Evolutionary conservation across 2,113 vertebrate species (phyloP), one percentile per base, ranked within the genome.

Genomic region (Onychorhynchus coronatus): DNA sequence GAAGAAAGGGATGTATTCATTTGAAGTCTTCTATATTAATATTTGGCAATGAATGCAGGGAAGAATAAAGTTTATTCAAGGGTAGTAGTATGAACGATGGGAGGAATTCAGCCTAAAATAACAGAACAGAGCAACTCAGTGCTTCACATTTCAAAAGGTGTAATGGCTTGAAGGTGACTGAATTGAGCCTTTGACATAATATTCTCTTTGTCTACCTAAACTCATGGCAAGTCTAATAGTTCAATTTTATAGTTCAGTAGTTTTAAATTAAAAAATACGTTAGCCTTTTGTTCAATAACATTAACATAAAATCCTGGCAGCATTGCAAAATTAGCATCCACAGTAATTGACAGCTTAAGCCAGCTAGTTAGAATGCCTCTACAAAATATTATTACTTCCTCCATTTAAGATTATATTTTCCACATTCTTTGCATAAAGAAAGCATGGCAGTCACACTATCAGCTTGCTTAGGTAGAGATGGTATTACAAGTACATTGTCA

Each of bases 211-310:
- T 96, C 93, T 87, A 93, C 85, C 92, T 96, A 95, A 97, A 94
- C 58, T 85, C 68, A 65, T 77, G 50, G 56, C 85, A 97, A 95
- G 63, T 91, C 93, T 97, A 97, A 97, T 95, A 94, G 93, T 96
- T 96, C 92, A 95, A 96, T 97, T 97, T 97, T 97, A 97, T 97
- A 97, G 94, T 87, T 97, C 96, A 96, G 92, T 96, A 97, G 89
- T 96, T 96, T 96, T 97, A 96, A 97, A 97, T 97, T 97, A 94
- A 97, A 97, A 97, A 96, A 91, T 97, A 96, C 66, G 96, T 96
- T 75, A 96, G 81, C 76, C 59, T 96, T 97, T 97, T 95, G 95
- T 95, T 97, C 92, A 97, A 92, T 93, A 97, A 72, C 30, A 94
- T 97, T 97, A 96, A 96, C 96, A 97, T 96, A 96, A 97, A 96